Percentiles rank a stretch among this genome's conserved stretches.
phyloP scores from a whole-genome alignment of 2,113 vertebrate genomes.

The Motacilla alba region DNA sequence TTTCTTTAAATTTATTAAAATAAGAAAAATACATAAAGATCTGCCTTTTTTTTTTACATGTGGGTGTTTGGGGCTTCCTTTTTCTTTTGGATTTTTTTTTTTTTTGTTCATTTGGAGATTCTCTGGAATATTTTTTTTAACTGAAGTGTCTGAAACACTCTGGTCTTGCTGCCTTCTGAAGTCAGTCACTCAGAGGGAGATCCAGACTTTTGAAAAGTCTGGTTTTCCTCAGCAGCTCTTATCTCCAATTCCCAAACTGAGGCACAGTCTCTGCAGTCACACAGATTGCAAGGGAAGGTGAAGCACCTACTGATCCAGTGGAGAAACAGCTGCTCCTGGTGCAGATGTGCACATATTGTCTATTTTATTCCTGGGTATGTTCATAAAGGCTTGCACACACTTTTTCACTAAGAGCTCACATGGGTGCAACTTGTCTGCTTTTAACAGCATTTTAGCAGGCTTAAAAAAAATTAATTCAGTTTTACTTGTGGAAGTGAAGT shows the following conservation, averaged over 20 bases:
- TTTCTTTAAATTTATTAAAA: neutral
- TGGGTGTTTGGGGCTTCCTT: neutral
- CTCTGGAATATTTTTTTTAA: neutral
- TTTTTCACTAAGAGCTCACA: neutral
- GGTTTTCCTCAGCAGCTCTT: neutral
- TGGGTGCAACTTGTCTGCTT: neutral
- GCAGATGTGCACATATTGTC: neutral
- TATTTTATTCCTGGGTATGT: neutral
- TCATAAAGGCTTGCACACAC: neutral
- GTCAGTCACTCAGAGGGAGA: neutral
- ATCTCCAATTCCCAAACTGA: neutral
- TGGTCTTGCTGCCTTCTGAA: neutral
- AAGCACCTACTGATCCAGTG: neutral
- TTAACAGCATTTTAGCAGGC: neutral
- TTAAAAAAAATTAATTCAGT: neutral
- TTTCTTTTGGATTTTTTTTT: neutral
- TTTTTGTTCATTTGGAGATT: neutral
- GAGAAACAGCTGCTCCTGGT: neutral
- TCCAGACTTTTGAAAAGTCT: neutral
- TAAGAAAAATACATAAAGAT: too few relatives aligned
- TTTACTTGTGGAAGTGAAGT: neutral
- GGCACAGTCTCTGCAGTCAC: neutral
- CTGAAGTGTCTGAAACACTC: neutral
- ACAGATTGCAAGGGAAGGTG: neutral
- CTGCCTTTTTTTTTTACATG: too few relatives aligned